These are phyloP conservation scores for Entomyzon cyanotis DNA, from an alignment of 2,113 vertebrate species.

Conservation along the genomic window DNA sequence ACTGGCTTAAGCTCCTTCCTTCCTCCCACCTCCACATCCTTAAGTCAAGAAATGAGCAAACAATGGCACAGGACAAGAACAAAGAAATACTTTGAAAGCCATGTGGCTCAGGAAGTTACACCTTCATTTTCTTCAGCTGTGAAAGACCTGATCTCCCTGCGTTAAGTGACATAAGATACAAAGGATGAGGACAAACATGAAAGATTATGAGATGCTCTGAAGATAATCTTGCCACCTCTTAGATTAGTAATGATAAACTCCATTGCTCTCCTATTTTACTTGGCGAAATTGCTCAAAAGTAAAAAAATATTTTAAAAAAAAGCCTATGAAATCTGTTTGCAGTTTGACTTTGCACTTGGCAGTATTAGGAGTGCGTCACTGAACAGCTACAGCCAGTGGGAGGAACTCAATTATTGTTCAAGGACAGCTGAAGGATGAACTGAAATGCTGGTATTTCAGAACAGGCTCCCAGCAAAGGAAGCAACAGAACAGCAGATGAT, in stretches of 20 bases:
- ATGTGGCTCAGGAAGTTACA: background rate
- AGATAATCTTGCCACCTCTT: background rate
- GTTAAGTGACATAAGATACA: background rate
- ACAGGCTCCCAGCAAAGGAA: background rate
- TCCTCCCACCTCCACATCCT: background rate
- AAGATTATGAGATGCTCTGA: background rate
- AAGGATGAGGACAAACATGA: background rate
- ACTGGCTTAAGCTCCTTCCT: background rate
- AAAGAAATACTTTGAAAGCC: background rate
- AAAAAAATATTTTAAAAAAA: background rate
- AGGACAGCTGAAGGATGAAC: background rate
- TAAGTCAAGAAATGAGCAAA: background rate
- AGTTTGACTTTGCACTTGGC: background rate
- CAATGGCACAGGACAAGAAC: background rate
- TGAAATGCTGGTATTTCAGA: background rate
- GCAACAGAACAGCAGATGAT: background rate
- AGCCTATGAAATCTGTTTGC: background rate
- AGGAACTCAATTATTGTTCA: background rate
- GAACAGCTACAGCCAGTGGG: background rate
- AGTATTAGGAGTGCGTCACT: fast-evolving
- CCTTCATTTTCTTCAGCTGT: background rate
- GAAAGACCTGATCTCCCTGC: background rate
- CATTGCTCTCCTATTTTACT: background rate
- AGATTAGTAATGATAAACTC: background rate
- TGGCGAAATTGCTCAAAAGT: background rate